These are phyloP conservation scores for Agriotes lineatus DNA, from an alignment of 2,888 invertebrate species.

Conservation along the genomic window DNA sequence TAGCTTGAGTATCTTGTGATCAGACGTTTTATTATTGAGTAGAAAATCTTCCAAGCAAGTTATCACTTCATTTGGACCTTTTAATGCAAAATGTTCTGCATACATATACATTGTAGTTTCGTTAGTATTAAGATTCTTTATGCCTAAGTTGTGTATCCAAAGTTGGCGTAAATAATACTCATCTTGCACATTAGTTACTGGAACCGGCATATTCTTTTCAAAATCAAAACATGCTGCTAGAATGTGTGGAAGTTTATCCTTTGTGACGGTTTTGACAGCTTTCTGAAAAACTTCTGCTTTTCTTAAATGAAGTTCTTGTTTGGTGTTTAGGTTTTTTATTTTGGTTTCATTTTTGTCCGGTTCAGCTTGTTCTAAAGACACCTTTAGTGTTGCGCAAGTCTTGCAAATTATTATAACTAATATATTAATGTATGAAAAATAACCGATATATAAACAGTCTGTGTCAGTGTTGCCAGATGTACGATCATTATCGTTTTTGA, in stretches of 20 bases:
- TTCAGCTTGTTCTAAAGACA: no score
- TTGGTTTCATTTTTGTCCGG: no score
- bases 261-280: not conserved
- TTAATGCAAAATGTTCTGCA: slow-evolving; percentile 12
- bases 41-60: not conserved
- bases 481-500: no score
- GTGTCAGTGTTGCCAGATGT: no score
- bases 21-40: not conserved
- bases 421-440: no score
- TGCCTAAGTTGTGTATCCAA: not conserved
- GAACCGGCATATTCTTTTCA: slow-evolving; percentile 20
- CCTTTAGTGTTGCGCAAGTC: no score
- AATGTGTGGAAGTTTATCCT: not conserved
- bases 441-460: no score
- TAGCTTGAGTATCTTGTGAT: not conserved
- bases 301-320: no score
- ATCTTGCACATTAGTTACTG: slow-evolving; percentile 5
- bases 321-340: not conserved
- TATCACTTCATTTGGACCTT: slow-evolving; percentile 5
- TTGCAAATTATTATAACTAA: no score
- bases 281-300: slow-evolving; percentile 4
- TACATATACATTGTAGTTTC: slow-evolving; percentile 1
- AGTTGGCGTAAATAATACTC: not conserved
- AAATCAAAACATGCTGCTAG: slow-evolving; percentile 13
- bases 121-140: not conserved